A percentile compares a stretch with the other conserved stretches of the same genome.
These are phyloP conservation scores for Achroia grisella DNA, from an alignment of 1,140 invertebrate genomes.

Conservation along the genomic window DNA sequence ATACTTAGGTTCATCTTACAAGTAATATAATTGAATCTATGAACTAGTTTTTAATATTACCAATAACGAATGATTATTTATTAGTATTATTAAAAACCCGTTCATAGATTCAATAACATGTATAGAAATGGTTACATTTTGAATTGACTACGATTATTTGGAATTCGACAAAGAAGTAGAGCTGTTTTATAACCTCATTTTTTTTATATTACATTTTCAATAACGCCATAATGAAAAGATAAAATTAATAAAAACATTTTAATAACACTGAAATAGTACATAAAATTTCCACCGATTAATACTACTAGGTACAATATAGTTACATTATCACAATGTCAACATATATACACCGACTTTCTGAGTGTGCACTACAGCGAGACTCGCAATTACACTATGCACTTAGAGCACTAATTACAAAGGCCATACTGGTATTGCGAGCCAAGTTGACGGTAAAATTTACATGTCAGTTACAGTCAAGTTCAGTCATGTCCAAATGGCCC, in stretches of 20 bases:
- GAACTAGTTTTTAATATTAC: too few relatives aligned
- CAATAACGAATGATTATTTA: too few relatives aligned
- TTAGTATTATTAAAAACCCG: too few relatives aligned
- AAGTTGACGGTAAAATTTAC: neutral
- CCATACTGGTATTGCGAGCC: neutral
- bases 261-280: conserved; percentile 56
- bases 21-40: too few relatives aligned
- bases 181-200: too few relatives aligned
- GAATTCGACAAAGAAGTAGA: too few relatives aligned
- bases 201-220: neutral
- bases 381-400: conserved; percentile 4
- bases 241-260: conserved; percentile 35
- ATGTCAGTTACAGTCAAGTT: conserved; percentile 1
- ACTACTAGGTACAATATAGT: conserved; percentile 47
- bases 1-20: too few relatives aligned
- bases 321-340: conserved; percentile 40
- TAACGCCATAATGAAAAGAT: conserved; percentile 4
- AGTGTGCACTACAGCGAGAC: neutral
- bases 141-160: too few relatives aligned
- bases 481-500: neutral
- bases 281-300: conserved; percentile 53
- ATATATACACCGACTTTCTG: conserved; percentile 20
- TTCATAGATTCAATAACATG: too few relatives aligned
- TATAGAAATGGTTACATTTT: too few relatives aligned
- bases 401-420: conserved; percentile 7